A percentile compares a stretch with the other conserved stretches of the same genome.
Evolutionary conservation across 2,113 vertebrate species (phyloP).

Genomic region (Heterotis niloticus): DNA sequence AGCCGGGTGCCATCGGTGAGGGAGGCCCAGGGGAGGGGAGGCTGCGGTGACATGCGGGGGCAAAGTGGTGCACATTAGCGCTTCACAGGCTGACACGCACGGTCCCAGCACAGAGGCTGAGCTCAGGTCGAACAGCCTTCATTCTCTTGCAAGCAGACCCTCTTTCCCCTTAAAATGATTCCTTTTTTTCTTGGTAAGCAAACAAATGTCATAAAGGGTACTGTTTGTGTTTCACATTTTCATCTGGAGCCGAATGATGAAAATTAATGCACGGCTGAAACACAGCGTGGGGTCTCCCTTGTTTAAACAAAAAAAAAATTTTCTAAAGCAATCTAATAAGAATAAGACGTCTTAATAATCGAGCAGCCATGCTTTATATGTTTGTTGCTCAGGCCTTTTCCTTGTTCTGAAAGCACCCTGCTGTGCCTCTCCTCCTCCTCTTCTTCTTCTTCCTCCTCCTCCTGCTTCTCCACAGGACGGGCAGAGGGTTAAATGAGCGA

Average conservation of each 20-base stretch:
- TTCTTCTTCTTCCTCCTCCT: no score
- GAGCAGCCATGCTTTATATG: not conserved
- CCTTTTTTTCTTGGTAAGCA: no score
- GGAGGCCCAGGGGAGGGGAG: slow-evolving; percentile 40
- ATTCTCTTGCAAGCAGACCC: no score
- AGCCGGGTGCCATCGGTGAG: slow-evolving; percentile 36
- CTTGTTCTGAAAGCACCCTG: not conserved
- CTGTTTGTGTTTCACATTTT: no score
- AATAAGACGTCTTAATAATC: not conserved
- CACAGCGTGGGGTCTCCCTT: no score
- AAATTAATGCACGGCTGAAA: no score
- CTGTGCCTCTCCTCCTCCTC: no score
- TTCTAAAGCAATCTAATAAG: not conserved
- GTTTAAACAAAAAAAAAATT: not conserved
- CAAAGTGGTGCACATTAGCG: not conserved
- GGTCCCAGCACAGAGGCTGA: not conserved
- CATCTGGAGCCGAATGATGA: no score
- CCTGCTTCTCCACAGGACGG: slow-evolving; percentile 34
- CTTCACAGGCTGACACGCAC: not conserved
- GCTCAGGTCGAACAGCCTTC: no score
- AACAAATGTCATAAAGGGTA: no score
- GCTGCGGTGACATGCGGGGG: slow-evolving; percentile 49
- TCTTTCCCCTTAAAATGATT: no score
- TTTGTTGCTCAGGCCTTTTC: not conserved
- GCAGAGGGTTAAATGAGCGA: slow-evolving; percentile 59